Percentiles rank a stretch among this genome's conserved stretches.
Conservation (phyloP, 2,113 vertebrate genomes). For the Lutjanus erythropterus region DNA sequence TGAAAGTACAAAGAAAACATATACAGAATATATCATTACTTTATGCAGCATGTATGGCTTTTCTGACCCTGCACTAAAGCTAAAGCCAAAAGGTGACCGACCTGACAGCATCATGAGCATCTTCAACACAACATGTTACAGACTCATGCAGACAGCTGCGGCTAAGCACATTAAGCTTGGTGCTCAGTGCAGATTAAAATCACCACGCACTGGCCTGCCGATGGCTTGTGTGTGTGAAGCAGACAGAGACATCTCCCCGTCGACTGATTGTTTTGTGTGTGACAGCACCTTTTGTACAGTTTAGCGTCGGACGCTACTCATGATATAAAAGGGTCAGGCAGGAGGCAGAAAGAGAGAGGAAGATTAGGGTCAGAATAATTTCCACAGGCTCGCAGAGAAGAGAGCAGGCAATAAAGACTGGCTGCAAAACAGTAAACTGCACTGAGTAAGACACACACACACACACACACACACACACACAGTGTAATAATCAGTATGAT, state of each 20-base stretch:
- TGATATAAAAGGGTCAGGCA: constrained; percentile 58
- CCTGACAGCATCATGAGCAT: background rate
- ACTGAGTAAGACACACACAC: constrained; percentile 38
- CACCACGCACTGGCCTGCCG: constrained; percentile 5
- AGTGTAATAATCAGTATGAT: constrained; percentile 34
- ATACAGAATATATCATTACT: background rate
- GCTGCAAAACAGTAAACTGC: constrained; percentile 12
- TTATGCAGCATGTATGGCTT: background rate
- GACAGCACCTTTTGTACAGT: constrained; percentile 72
- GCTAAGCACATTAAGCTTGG: constrained; percentile 55
- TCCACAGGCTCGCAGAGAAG: constrained; percentile 61
- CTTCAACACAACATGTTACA: constrained; percentile 3
- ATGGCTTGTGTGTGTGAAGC: constrained; percentile 28
- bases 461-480: constrained; percentile 25
- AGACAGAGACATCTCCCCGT: constrained; percentile 77
- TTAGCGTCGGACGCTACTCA: constrained; percentile 72
- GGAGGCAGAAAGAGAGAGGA: constrained; percentile 38
- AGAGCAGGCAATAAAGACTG: constrained; percentile 52
- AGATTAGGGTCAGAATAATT: constrained; percentile 77
- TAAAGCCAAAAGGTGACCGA: constrained; percentile 15
- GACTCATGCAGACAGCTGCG: constrained; percentile 47
- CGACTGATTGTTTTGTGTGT: constrained; percentile 46
- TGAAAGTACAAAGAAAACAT: background rate
- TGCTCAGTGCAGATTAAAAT: constrained; percentile 56
- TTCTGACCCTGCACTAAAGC: constrained; percentile 13